Percentiles rank a stretch among this genome's conserved stretches.
Evolutionary conservation across 2,113 vertebrate genomes (phyloP).

Genomic region (Oreochromis niloticus): DNA sequence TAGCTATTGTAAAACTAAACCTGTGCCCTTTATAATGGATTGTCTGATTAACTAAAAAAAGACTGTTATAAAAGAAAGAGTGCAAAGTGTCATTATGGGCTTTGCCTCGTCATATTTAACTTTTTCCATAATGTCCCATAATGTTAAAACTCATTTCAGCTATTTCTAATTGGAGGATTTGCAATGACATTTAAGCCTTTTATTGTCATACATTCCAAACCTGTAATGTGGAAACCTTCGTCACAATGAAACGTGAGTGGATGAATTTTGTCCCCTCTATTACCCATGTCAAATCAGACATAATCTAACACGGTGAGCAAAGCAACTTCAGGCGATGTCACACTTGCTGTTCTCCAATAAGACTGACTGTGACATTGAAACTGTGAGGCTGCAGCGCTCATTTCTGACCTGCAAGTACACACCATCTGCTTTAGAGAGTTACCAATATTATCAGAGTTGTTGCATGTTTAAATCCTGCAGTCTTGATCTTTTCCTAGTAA

Average conservation of each 20-base stretch:
- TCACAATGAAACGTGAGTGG: slow-evolving; percentile 34
- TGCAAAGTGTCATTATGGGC: neutral
- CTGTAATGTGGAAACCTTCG: slow-evolving; percentile 31
- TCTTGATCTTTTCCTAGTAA: slow-evolving; percentile 26
- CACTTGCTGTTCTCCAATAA: slow-evolving; percentile 9
- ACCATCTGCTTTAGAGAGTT: neutral
- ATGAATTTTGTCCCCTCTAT: slow-evolving; percentile 42
- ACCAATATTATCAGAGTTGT: neutral
- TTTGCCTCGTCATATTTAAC: neutral
- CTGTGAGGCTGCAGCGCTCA: neutral
- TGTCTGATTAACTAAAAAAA: neutral
- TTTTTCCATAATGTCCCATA: neutral
- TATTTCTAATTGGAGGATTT: slow-evolving; percentile 40
- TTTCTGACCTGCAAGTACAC: slow-evolving; percentile 3
- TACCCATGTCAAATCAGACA: slow-evolving; percentile 43
- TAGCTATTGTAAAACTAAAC: neutral
- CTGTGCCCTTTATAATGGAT: neutral
- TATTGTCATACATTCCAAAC: slow-evolving; percentile 9
- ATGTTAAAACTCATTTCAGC: neutral
- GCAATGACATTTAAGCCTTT: slow-evolving; percentile 36
- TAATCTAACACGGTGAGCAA: slow-evolving; percentile 13
- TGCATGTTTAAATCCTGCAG: slow-evolving; percentile 20
- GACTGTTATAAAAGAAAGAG: neutral
- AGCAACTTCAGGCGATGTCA: slow-evolving; percentile 31
- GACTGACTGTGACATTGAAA: slow-evolving; percentile 3